A percentile compares a stretch with the other conserved stretches of the same genome.
phyloP scores from a whole-genome alignment of 2,888 invertebrate species.

The Pollenia griseotomentosa region DNA sequence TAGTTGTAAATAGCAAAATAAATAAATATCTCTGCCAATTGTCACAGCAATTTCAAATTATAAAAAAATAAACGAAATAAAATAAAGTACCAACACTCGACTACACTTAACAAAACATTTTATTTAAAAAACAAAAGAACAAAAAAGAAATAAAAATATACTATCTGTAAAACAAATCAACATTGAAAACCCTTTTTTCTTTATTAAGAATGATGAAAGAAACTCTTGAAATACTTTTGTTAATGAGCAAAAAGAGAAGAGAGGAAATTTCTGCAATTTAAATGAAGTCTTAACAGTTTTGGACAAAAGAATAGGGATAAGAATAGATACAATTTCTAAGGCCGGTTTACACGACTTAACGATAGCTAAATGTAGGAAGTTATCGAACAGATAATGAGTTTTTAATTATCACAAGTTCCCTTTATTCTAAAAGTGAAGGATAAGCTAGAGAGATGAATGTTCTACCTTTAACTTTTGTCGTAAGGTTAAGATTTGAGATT shows the following conservation, averaged over 20 bases:
- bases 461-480: no score
- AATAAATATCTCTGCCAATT: slow-evolving; percentile 63
- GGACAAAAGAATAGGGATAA: background rate
- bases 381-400: no score
- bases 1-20: slow-evolving; percentile 35
- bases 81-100: slow-evolving; percentile 30
- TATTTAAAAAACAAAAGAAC: slow-evolving; percentile 21
- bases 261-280: background rate
- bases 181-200: slow-evolving; percentile 30
- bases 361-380: no score
- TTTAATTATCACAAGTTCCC: no score
- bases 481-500: no score
- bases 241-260: slow-evolving; percentile 30
- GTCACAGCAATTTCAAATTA: slow-evolving; percentile 52
- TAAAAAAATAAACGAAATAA: slow-evolving; percentile 18
- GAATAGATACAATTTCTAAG: no score
- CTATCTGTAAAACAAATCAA: slow-evolving; percentile 37
- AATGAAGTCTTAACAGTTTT: slow-evolving; percentile 22
- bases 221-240: slow-evolving; percentile 13
- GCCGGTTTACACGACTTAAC: no score
- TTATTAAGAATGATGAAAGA: slow-evolving; percentile 7
- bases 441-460: no score
- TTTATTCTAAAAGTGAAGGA: no score
- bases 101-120: slow-evolving; percentile 34
- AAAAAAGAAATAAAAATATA: background rate